These are phyloP conservation scores for Sialia sialis DNA, from an alignment of 2,113 vertebrate genomes.

Conservation along the genomic window DNA sequence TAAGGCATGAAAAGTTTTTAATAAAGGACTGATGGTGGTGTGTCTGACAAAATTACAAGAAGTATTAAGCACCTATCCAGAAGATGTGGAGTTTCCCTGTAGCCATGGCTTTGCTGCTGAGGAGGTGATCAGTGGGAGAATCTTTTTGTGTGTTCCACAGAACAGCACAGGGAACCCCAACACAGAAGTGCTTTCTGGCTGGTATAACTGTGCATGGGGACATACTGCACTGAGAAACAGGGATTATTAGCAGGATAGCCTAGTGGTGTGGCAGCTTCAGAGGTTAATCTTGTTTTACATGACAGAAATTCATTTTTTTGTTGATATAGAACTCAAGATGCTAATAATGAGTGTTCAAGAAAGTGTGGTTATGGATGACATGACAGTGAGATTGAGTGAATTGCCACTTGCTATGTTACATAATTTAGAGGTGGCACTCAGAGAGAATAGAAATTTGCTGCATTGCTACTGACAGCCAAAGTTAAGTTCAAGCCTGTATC, in stretches of 20 bases:
- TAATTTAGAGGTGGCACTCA: background rate
- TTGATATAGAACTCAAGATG: background rate
- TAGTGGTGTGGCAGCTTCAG: background rate
- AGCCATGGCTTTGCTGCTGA: background rate
- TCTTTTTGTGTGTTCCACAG: background rate
- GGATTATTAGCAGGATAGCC: background rate
- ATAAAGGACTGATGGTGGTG: too few relatives aligned
- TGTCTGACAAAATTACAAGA: background rate
- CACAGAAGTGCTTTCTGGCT: background rate
- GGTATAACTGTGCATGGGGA: background rate
- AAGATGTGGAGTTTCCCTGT: background rate
- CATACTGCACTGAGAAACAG: background rate
- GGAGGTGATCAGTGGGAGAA: accelerated
- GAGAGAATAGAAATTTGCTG: background rate
- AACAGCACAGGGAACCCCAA: background rate
- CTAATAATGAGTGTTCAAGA: background rate
- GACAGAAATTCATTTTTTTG: background rate
- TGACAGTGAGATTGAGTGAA: background rate
- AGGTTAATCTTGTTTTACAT: background rate
- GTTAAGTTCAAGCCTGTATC: background rate
- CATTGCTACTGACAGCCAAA: background rate
- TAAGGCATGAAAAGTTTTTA: too few relatives aligned
- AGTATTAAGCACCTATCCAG: background rate
- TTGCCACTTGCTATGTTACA: background rate
- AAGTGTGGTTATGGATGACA: background rate